These are phyloP conservation scores for Tipula lateralis DNA, from an alignment of 2,888 invertebrate genomes.

Conservation along the genomic window DNA sequence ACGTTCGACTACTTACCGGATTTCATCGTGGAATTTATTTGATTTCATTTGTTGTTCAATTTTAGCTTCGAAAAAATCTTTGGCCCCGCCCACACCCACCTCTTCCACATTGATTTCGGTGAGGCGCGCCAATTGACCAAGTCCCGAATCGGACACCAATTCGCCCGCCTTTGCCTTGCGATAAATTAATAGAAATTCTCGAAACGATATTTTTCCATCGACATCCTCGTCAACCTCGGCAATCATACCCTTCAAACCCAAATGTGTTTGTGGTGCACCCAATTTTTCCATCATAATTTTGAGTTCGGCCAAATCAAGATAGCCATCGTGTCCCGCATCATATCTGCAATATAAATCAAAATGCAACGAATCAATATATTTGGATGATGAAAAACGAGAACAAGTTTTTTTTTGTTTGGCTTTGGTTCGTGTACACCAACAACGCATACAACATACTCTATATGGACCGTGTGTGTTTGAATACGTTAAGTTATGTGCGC, in stretches of 20 bases:
- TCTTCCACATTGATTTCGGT: slow-evolving; percentile 91
- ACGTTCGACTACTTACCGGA: slow-evolving; percentile 44
- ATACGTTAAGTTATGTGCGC: neutral
- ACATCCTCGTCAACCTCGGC: slow-evolving; percentile 83
- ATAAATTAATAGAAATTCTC: slow-evolving; percentile 78
- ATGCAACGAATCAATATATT: neutral
- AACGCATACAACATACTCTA: neutral
- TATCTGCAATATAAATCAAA: slow-evolving; percentile 58
- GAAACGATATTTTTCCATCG: slow-evolving; percentile 82
- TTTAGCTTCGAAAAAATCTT: slow-evolving; percentile 94
- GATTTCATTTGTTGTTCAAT: slow-evolving; percentile 78
- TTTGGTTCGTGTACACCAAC: neutral
- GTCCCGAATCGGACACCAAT: slow-evolving; percentile 77
- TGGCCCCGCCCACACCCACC: slow-evolving; percentile 91
- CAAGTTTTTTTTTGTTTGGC: too few species aligned
- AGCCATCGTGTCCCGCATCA: slow-evolving; percentile 84
- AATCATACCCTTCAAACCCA: slow-evolving; percentile 93
- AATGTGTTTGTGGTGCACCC: slow-evolving; percentile 92
- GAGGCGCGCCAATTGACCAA: slow-evolving; percentile 77
- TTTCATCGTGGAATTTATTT: slow-evolving; percentile 89
- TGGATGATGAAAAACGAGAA: neutral
- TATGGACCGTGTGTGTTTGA: neutral
- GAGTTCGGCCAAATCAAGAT: slow-evolving; percentile 80
- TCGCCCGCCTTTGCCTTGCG: slow-evolving; percentile 89
- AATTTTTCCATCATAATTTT: slow-evolving; percentile 96